These are phyloP conservation scores for Sesamia inferens DNA, from an alignment of 2,888 invertebrate genomes.

Conservation along the genomic window DNA sequence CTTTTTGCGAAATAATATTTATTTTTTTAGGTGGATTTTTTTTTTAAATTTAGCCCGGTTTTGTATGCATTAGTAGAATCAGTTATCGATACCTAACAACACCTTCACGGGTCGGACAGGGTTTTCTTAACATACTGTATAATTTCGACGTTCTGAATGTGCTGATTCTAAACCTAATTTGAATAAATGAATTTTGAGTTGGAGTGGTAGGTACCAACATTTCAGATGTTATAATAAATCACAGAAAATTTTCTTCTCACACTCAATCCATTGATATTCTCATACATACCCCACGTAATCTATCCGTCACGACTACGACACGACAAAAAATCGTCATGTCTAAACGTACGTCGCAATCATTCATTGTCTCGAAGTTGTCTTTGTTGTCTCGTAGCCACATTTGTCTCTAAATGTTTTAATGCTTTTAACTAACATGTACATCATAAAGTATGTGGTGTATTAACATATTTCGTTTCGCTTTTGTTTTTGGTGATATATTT, in stretches of 20 bases:
- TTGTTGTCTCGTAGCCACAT: constrained; percentile 75
- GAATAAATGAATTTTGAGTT: no score
- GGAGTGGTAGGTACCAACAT: neutral
- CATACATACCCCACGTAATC: constrained; percentile 5
- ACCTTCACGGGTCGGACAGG: no score
- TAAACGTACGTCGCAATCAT: constrained; percentile 66
- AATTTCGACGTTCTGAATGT: no score
- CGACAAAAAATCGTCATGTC: constrained; percentile 57
- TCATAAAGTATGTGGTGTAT: constrained; percentile 48
- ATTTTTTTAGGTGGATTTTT: no score
- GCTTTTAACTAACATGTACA: constrained; percentile 63
- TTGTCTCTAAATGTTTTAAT: constrained; percentile 67
- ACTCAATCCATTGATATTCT: constrained; percentile 12
- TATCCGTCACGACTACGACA: constrained; percentile 40
- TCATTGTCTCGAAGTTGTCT: constrained; percentile 73
- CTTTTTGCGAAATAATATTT: no score
- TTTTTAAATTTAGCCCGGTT: no score
- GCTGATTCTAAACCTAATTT: no score
- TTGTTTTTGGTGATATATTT: constrained; percentile 50
- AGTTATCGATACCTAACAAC: no score
- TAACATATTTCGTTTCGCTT: constrained; percentile 43
- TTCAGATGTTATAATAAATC: neutral
- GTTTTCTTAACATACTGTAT: no score
- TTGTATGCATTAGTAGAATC: no score
- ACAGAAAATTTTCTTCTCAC: neutral